phyloP scores from a whole-genome alignment of 53 echinoderm and acorn worm species.

The Echinarachnius parma region DNA sequence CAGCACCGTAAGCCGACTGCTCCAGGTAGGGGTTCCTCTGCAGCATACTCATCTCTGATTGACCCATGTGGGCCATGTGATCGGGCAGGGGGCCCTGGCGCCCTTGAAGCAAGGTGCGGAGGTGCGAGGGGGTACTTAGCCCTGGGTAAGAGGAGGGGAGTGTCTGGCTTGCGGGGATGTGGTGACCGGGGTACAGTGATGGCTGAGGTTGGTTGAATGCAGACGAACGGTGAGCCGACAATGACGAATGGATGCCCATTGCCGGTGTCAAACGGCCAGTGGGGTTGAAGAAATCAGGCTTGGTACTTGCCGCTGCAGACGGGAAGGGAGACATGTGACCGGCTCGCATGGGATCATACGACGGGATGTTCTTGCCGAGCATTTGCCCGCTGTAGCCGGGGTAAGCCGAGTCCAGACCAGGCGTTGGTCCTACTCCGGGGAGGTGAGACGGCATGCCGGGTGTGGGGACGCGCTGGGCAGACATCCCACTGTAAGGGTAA shows the following conservation, averaged over 20 bases:
- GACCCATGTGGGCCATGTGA: conserved; percentile 16
- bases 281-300: conserved; percentile 28
- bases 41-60: conserved; percentile 29
- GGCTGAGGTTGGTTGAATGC: conserved; percentile 35
- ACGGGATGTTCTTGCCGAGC: conserved; percentile 18
- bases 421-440: not conserved
- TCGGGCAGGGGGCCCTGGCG: conserved; percentile 22
- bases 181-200: conserved; percentile 25
- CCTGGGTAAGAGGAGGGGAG: conserved; percentile 45
- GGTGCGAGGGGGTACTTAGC: conserved; percentile 32
- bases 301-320: conserved; percentile 17
- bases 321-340: conserved; percentile 37
- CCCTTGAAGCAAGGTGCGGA: conserved; percentile 27
- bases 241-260: conserved; percentile 5
- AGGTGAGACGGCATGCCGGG: conserved; percentile 22
- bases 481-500: conserved; percentile 23
- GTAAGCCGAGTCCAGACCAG: conserved; percentile 15
- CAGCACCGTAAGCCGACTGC: conserved; percentile 22
- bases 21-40: conserved; percentile 33
- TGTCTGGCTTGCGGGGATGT: conserved; percentile 29
- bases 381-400: conserved; percentile 25
- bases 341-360: conserved; percentile 37
- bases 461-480: conserved; percentile 16
- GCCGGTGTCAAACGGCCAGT: conserved; percentile 17
- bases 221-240: conserved; percentile 16